Base-by-base conservation (phyloP, 2,888 invertebrate species). In the Leucozona laternaria region DNA sequence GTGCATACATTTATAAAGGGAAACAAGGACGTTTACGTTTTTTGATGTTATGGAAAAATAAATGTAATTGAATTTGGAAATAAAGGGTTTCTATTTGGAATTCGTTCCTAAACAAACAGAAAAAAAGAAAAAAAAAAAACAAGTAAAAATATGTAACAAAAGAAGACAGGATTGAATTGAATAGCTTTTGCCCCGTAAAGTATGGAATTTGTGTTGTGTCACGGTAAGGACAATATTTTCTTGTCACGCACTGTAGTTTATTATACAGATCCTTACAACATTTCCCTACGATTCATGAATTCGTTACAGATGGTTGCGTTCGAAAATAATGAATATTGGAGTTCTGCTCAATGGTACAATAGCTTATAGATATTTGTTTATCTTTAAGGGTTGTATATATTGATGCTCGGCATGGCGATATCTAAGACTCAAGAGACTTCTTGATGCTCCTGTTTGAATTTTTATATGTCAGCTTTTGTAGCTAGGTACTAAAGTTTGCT, bases 201-300 rank as follows among this genome's bases (percentile, higher is more conserved):
- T 60, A 37, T 58, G 7, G 7, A 20, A 58, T 20, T 58, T 58
- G 58, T 58, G 15, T 58, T 58, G 15, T 58, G 34, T 22, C 13
- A 20, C 20, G 20, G 20, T 20, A 37, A 20, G 58, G 15, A 58
- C 11, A 17, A 13, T 20, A 37, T 37, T 58, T 58, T 20, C 20
- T 13, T 17, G 58, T 58, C 58, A 58, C 58, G 58, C 58, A 58
- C 58, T 37, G 7, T 13, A 58, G 37, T 37, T 58, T 60, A 60
- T 60, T 40, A n/a, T n/a, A 60, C 40, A 22, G 37, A 15, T 37
- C 37, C 22, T 8, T 60, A 4, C 53, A 22, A 15, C 20, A 15
- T 40, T 20, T 58, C 22, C 15, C 6, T 40, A 8, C 15, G 13
- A 60, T 40, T 22, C 22, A 8, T 8, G 13, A 60, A 40, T 40